Percentiles rank a stretch among this genome's conserved stretches.
phyloP scores from a whole-genome alignment of 2,888 invertebrate genomes.

The Tinea trinotella region DNA sequence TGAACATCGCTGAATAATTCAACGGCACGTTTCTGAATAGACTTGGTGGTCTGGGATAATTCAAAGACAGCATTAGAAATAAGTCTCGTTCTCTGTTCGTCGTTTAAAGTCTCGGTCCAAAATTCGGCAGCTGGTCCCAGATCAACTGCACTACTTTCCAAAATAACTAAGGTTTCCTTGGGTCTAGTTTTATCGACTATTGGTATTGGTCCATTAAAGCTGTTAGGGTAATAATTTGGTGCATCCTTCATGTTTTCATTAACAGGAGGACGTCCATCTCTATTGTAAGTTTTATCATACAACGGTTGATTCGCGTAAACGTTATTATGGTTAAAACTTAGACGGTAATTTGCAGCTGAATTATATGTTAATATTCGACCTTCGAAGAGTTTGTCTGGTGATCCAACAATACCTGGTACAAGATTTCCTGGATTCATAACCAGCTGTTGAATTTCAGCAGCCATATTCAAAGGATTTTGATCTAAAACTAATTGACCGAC shows the following conservation, averaged over 20 bases:
- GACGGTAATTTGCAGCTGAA: conserved; percentile 83
- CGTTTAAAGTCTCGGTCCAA: conserved; percentile 80
- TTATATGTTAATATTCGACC: conserved; percentile 83
- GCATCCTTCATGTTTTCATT: conserved; percentile 83
- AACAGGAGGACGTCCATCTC: conserved; percentile 81
- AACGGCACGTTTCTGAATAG: conserved; percentile 83
- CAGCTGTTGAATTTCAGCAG: conserved; percentile 86
- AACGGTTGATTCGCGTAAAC: conserved; percentile 92
- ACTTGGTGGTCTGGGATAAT: conserved; percentile 24
- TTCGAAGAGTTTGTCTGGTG: conserved; percentile 87
- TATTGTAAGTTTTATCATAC: conserved; percentile 78
- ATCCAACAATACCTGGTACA: conserved; percentile 82
- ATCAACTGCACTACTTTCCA: conserved; percentile 29
- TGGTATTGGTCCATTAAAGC: conserved; percentile 81
- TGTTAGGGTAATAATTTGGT: conserved; percentile 93
- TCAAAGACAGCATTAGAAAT: not conserved
- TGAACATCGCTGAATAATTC: conserved; percentile 84
- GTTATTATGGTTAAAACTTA: conserved; percentile 88
- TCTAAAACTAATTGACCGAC: conserved; percentile 84
- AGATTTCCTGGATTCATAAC: conserved; percentile 88
- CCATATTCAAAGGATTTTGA: conserved; percentile 86
- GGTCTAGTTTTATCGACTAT: conserved; percentile 28
- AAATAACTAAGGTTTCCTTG: conserved; percentile 25
- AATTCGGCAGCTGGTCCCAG: conserved; percentile 78
- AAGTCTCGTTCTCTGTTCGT: conserved; percentile 71